These are phyloP conservation scores for Rhagium mordax DNA, from an alignment of 2,888 invertebrate species.

Conservation along the genomic window DNA sequence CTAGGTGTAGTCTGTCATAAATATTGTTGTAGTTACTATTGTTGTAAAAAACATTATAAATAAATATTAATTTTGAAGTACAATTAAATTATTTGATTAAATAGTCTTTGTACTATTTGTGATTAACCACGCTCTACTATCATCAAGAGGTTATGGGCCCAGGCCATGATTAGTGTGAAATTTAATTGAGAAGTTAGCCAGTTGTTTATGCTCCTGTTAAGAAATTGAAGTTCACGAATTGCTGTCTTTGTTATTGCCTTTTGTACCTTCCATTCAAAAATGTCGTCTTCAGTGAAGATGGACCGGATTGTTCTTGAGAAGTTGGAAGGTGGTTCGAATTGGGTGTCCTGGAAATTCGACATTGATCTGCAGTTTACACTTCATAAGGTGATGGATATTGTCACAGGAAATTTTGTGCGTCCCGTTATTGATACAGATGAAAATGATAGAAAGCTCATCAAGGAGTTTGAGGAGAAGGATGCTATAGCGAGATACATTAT, in stretches of 20 bases:
- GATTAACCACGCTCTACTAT: no score
- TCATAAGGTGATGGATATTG: conserved; percentile 11
- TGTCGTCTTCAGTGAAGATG: neutral
- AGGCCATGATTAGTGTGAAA: no score
- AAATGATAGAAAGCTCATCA: neutral
- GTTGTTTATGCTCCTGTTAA: neutral
- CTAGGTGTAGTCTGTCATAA: no score
- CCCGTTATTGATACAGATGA: neutral
- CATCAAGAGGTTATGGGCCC: no score
- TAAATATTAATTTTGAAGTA: no score
- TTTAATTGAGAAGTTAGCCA: no score
- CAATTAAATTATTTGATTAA: no score
- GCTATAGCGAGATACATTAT: conserved; percentile 11
- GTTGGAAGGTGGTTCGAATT: conserved; percentile 10
- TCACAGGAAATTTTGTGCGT: neutral
- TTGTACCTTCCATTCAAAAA: neutral
- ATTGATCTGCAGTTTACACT: conserved; percentile 2
- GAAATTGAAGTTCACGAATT: neutral
- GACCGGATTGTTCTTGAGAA: neutral
- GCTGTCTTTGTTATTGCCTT: neutral
- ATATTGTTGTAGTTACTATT: no score
- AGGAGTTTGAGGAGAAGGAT: conserved; percentile 21
- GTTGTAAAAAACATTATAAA: no score
- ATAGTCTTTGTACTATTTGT: no score
- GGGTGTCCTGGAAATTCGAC: conserved; percentile 24